A percentile compares a stretch with the other conserved stretches of the same genome.
phyloP scores from a whole-genome alignment of 1,140 invertebrate genomes.

The Amphibalanus amphitrite region DNA sequence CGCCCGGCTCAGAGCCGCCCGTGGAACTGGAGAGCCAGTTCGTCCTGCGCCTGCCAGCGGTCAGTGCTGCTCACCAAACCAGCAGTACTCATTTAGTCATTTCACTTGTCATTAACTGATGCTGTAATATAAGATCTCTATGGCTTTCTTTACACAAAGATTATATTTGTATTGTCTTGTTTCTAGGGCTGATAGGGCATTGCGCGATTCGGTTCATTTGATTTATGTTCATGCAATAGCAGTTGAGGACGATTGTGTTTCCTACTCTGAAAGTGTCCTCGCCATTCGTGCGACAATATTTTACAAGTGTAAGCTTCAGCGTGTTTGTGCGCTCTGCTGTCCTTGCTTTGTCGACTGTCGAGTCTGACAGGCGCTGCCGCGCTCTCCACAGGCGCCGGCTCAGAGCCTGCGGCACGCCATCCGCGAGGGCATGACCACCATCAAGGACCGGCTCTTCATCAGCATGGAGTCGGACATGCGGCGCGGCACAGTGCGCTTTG shows the following conservation, averaged over 20 bases:
- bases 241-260: no score
- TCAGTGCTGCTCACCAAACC: conserved; percentile 23
- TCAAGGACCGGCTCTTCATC: conserved; percentile 78
- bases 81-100: no score
- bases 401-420: conserved; percentile 53
- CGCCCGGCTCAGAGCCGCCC: not conserved
- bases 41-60: conserved; percentile 60
- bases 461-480: conserved; percentile 72
- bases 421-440: conserved; percentile 44
- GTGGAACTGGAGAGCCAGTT: conserved; percentile 76
- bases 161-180: conserved; percentile 1
- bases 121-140: not conserved
- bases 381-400: conserved; percentile 46
- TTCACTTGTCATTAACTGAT: not conserved
- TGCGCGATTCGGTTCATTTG: not conserved
- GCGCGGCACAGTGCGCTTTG: conserved; percentile 72
- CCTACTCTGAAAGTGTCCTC: no score
- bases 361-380: not conserved
- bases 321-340: conserved; percentile 4
- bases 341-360: conserved; percentile 1
- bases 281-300: not conserved
- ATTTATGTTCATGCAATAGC: conserved; percentile 1
- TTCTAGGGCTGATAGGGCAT: not conserved
- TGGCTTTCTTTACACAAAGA: not conserved
- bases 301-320: conserved; percentile 4